Conservation (phyloP, 2,113 vertebrate species). For the Crypturellus undulatus region DNA sequence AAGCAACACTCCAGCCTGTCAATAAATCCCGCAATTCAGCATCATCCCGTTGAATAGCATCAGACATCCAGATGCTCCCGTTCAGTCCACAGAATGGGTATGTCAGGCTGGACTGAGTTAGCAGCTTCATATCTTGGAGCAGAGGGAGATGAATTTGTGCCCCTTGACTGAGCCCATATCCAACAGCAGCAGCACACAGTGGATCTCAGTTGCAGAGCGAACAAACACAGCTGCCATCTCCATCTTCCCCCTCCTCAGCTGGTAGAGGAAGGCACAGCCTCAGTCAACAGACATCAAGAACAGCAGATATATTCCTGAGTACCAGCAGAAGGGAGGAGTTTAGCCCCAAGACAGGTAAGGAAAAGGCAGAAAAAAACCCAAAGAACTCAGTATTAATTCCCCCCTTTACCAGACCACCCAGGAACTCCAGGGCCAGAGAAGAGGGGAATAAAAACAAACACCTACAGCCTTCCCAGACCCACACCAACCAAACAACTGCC, state of each 20-base stretch:
- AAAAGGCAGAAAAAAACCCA: neutral
- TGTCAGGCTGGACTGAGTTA: neutral
- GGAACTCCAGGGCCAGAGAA: neutral
- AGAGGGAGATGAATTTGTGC: neutral
- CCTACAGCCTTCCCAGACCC: neutral
- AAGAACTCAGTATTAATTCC: neutral
- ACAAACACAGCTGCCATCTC: neutral
- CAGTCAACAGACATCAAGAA: neutral
- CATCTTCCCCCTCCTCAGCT: neutral
- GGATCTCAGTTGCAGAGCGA: neutral
- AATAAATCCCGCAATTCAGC: neutral
- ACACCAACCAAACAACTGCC: no score
- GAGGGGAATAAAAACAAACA: neutral
- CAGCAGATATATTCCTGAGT: accelerated
- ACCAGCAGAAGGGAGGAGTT: neutral
- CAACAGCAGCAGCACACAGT: neutral
- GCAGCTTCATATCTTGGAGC: neutral
- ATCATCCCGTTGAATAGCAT: accelerated
- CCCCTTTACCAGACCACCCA: neutral
- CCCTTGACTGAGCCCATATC: neutral
- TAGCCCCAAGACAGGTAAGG: neutral
- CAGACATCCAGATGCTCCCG: neutral
- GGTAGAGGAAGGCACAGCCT: neutral
- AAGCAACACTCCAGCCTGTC: neutral
- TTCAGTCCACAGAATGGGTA: accelerated